phyloP scores from a whole-genome alignment of 2,113 vertebrate species.

The Lophura nycthemera region DNA sequence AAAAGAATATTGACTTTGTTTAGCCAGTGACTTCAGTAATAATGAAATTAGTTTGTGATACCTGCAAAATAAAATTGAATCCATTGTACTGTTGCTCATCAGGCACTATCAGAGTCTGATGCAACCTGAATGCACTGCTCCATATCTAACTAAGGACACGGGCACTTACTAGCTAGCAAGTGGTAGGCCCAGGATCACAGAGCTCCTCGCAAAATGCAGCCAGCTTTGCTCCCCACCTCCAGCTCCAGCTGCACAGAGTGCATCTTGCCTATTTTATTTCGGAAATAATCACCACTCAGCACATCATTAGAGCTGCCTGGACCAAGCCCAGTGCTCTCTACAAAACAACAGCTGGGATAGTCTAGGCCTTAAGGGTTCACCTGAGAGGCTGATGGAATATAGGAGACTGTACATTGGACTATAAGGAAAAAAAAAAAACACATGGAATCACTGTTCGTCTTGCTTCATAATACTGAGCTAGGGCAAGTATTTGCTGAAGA shows the following conservation, averaged over 20 bases:
- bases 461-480: not conserved
- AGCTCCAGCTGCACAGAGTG: not conserved
- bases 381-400: not conserved
- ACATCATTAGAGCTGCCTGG: conserved; percentile 15
- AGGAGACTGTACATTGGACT: not conserved
- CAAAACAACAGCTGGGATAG: conserved; percentile 17
- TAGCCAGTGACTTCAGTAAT: conserved; percentile 25
- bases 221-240: not conserved
- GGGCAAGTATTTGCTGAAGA: not conserved
- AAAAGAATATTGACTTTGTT: conserved; percentile 29
- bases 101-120: not conserved
- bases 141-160: not conserved
- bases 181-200: not conserved
- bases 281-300: not conserved
- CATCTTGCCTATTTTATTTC: not conserved
- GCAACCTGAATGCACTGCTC: not conserved
- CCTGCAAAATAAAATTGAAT: conserved; percentile 11
- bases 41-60: conserved; percentile 33
- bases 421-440: conserved; percentile 21
- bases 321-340: not conserved
- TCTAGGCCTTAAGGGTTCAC: not conserved
- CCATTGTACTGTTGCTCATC: not conserved
- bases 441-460: not conserved
- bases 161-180: not conserved
- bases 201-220: not conserved